These are phyloP conservation scores for Piprites chloris DNA, from an alignment of 2,113 vertebrate species.

Conservation along the genomic window DNA sequence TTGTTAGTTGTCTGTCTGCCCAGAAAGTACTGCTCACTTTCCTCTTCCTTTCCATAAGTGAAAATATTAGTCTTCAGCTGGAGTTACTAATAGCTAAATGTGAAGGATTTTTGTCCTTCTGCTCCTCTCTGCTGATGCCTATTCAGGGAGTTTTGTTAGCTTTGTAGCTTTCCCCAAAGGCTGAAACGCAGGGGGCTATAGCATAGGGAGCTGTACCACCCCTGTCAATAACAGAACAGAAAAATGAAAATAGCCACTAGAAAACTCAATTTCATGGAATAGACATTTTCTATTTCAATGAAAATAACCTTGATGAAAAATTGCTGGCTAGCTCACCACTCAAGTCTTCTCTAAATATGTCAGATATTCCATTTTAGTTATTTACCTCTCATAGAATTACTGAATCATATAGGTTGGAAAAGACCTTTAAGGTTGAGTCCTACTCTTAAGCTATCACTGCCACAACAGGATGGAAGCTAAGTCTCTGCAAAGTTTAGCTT, in stretches of 20 bases:
- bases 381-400: not conserved
- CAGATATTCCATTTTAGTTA: not conserved
- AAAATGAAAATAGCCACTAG: not conserved
- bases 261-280: not conserved
- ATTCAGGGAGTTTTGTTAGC: not conserved
- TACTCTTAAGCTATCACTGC: not conserved
- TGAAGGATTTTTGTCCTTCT: not conserved
- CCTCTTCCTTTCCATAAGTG: not conserved
- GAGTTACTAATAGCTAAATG: not conserved
- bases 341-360: not conserved
- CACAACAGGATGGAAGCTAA: not conserved
- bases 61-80: not conserved
- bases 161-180: not conserved
- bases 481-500: not conserved
- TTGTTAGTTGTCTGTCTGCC: not conserved
- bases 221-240: not conserved
- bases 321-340: not conserved
- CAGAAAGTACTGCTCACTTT: conserved; percentile 17
- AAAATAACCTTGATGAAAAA: not conserved
- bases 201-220: not conserved
- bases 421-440: not conserved
- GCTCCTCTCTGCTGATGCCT: not conserved
- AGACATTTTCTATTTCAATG: not conserved
- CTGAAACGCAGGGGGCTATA: not conserved
- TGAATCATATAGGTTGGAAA: not conserved